A percentile compares a stretch with the other conserved stretches of the same genome.
phyloP scores from a whole-genome alignment of 2,888 invertebrate species.

The Hemithea aestivaria region DNA sequence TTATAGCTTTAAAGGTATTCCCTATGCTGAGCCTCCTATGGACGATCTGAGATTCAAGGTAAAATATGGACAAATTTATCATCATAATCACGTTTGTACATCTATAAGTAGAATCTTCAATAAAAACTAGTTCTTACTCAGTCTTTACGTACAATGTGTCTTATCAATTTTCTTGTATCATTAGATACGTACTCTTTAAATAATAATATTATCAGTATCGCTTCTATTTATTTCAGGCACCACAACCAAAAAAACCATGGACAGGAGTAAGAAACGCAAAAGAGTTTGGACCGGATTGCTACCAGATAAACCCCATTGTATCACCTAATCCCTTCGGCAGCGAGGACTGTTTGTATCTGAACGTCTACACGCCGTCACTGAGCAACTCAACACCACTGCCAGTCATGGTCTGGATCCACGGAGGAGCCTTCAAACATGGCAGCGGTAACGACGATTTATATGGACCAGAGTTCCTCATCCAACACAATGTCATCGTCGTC shows the following conservation, averaged over 20 bases:
- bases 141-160: too few relatives aligned
- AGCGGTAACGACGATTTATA: constrained; percentile 51
- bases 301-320: constrained; percentile 37
- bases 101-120: too few relatives aligned
- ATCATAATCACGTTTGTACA: too few relatives aligned
- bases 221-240: constrained; percentile 53
- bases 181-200: too few relatives aligned
- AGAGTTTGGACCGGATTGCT: constrained; percentile 45
- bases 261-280: constrained; percentile 51
- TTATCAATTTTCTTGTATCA: too few relatives aligned
- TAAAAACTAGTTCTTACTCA: too few relatives aligned
- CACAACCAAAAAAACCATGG: constrained; percentile 52
- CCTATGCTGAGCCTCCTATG: constrained; percentile 55
- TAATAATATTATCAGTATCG: too few relatives aligned
- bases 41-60: constrained; percentile 57
- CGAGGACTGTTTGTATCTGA: constrained; percentile 64
- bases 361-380: constrained; percentile 56
- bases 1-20: constrained; percentile 58
- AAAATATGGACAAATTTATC: constrained; percentile 4
- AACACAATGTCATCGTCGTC: constrained; percentile 54
- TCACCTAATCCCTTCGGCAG: constrained; percentile 28
- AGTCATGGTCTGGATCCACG: constrained; percentile 64
- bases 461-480: constrained; percentile 59
- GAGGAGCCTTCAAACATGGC: constrained; percentile 50
- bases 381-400: constrained; percentile 37